phyloP scores from a whole-genome alignment of 2,888 invertebrate species.

The Rugalucina vietnamica region DNA sequence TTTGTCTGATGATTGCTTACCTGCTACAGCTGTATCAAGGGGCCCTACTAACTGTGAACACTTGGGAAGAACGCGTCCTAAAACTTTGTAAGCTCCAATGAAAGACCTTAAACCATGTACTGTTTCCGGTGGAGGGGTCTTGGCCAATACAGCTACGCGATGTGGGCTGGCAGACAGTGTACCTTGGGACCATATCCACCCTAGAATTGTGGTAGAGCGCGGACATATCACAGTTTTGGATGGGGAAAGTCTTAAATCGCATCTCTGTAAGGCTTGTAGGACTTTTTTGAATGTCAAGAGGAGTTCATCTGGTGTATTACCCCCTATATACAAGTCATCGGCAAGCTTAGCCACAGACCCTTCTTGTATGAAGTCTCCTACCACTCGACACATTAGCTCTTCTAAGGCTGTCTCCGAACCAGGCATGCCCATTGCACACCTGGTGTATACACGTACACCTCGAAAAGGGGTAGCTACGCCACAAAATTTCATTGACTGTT shows the following conservation, averaged over 20 bases:
- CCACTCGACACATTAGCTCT: conserved; percentile 58
- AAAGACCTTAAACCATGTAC: conserved; percentile 44
- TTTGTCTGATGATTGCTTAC: conserved; percentile 42
- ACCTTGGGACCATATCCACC: conserved; percentile 63
- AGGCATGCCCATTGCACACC: conserved; percentile 68
- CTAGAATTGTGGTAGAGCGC: conserved; percentile 42
- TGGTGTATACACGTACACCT: conserved; percentile 56
- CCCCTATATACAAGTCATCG: conserved; percentile 56
- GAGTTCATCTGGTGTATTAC: neutral
- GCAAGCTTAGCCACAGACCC: conserved; percentile 60
- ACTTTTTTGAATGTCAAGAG: neutral
- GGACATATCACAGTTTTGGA: conserved; percentile 57
- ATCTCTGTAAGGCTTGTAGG: conserved; percentile 30
- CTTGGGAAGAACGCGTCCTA: conserved; percentile 41
- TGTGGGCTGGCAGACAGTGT: conserved; percentile 58
- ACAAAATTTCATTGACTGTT: conserved; percentile 55
- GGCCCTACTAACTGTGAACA: conserved; percentile 37
- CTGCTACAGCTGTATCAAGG: conserved; percentile 48
- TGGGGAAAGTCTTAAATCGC: conserved; percentile 38
- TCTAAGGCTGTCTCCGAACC: conserved; percentile 64
- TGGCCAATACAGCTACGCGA: conserved; percentile 16
- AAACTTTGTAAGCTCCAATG: conserved; percentile 60
- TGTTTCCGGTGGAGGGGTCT: conserved; percentile 31
- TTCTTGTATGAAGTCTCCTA: conserved; percentile 54
- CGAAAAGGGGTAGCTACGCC: conserved; percentile 61